A percentile compares a stretch with the other conserved stretches of the same genome.
These are phyloP conservation scores for Tricholauxania praeusta DNA, from an alignment of 2,888 invertebrate genomes.

Conservation along the genomic window DNA sequence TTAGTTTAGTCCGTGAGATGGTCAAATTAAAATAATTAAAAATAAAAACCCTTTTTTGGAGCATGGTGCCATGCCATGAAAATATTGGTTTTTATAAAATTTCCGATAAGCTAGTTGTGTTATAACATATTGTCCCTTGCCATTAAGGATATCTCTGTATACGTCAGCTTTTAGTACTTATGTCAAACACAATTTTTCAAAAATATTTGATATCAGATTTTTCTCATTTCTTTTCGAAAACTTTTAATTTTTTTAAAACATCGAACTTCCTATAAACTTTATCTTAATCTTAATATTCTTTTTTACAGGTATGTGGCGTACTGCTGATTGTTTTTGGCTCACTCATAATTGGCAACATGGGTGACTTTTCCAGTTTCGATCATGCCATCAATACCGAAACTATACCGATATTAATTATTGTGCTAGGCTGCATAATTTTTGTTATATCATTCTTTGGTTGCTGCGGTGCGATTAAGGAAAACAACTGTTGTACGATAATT, in stretches of 20 bases:
- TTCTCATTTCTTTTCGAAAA: no score
- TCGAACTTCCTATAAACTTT: neutral
- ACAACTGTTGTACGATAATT: slow-evolving; percentile 86
- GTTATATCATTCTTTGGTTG: slow-evolving; percentile 90
- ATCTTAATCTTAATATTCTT: slow-evolving; percentile 51
- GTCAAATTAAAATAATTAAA: no score
- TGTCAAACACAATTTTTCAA: no score
- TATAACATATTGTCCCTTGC: no score
- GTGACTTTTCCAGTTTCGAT: slow-evolving; percentile 68
- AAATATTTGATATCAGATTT: slow-evolving; percentile 59
- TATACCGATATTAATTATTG: slow-evolving; percentile 76
- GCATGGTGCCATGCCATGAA: no score
- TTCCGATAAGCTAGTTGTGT: no score
- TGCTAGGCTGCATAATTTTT: slow-evolving; percentile 79
- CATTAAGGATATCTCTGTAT: no score
- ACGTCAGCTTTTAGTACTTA: no score
- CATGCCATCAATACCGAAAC: slow-evolving; percentile 69
- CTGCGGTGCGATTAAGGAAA: slow-evolving; percentile 89
- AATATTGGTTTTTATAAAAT: no score
- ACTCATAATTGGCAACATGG: slow-evolving; percentile 74
- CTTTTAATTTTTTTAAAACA: slow-evolving; percentile 1
- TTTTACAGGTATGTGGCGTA: slow-evolving; percentile 77
- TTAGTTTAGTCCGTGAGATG: no score
- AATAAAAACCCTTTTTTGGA: no score
- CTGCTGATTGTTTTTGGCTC: slow-evolving; percentile 78